Conservation (phyloP, 2,797 vertebrate species). For the Eremophila alpestris region DNA sequence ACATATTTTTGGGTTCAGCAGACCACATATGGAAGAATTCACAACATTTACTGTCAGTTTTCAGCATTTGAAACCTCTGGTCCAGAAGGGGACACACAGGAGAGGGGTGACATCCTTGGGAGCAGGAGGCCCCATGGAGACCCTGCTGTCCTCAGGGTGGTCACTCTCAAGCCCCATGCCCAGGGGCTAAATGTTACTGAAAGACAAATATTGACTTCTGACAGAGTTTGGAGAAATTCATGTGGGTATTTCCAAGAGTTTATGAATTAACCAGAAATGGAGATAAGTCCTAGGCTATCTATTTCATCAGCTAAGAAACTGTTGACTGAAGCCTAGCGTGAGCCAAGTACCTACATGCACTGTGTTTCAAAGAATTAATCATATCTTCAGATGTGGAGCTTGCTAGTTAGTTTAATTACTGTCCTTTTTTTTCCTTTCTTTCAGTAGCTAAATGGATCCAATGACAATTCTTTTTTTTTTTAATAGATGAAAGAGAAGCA, state of each 20-base stretch:
- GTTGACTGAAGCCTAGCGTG: neutral
- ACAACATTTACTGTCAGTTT: neutral
- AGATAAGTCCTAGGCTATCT: neutral
- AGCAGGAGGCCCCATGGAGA: neutral
- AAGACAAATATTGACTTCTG: neutral
- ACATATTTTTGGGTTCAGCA: neutral
- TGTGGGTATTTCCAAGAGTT: neutral
- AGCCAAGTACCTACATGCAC: neutral
- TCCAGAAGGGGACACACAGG: neutral
- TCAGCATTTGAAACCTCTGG: neutral
- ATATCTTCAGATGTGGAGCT: constrained; percentile 9
- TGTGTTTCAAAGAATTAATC: constrained; percentile 35
- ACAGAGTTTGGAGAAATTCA: neutral
- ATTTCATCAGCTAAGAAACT: constrained; percentile 32
- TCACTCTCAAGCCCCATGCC: neutral
- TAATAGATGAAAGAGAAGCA: constrained; percentile 49
- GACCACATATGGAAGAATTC: neutral
- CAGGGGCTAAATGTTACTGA: neutral
- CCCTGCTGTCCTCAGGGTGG: neutral
- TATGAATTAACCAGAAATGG: constrained; percentile 1
- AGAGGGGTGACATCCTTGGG: neutral
- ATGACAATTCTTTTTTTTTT: constrained; percentile 31
- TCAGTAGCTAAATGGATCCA: constrained; percentile 5
- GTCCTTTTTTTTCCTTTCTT: neutral
- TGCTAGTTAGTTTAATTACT: constrained; percentile 43